Base-by-base conservation (phyloP, 2,888 invertebrate genomes). In the Drosophila colorata region DNA sequence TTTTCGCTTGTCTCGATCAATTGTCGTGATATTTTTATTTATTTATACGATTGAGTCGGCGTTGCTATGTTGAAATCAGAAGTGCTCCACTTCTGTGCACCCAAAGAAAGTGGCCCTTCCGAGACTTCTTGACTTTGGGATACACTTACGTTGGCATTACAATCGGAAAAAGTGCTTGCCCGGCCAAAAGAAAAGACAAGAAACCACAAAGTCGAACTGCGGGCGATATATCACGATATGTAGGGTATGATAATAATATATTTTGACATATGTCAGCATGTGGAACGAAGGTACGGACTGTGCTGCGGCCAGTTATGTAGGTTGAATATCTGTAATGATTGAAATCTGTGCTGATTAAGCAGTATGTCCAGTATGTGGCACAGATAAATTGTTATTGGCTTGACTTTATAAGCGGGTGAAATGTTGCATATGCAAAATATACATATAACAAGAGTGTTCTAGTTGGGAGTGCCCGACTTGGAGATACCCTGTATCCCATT, bases 1-100 rank as follows among this genome's bases (percentile, higher is more conserved):
- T 52, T 68, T 73, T 85, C 37, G 73, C 53, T 69, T 28, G 56
- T 68, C 55, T 53, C 43, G 44, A 76, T 67, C 13, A 35, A 48
- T 53, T 67, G 67, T 51, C 20, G 20, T 57, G 25, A 18, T 37
- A 25, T 46, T 46, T 33, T 53, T 53, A 33, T 55, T 41, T 37
- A 0, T 53, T 23, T 37, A 20, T 46, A 48, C 23, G 16, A 13
- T 48, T 37, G 33, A 28, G 48, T 69, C 38, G 28, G 43, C 40
- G 47, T 48, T 25, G 35, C 7, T 53, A 13, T 63, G 56, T 51
- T 14, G 73, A 60, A 72, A 67, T 57, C 38, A 25, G 23, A 40
- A 41, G 23, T 61, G 74, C 33, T 71, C 74, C 35, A 67, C n/a
- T 56, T 74, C 23, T 35, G 13, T 18, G 33, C 58, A 41, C 13